Evolutionary conservation across 2,888 invertebrate genomes (phyloP).

Genomic region (Rotaria socialis): DNA sequence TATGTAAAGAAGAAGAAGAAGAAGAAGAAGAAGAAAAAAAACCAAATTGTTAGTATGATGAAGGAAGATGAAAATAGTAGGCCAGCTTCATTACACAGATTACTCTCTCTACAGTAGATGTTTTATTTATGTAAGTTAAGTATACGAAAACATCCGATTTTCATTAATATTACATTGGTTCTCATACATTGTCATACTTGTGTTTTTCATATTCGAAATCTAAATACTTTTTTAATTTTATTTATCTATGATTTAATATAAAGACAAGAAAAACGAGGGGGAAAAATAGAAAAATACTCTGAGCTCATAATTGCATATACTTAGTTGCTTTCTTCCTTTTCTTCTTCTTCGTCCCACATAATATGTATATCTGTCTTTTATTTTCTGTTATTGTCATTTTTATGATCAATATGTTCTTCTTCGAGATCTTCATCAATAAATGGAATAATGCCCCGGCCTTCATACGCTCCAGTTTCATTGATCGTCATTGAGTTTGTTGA

Average conservation of each 20-base stretch:
- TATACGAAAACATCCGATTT: not conserved
- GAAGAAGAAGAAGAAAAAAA: no score
- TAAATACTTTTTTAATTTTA: not conserved
- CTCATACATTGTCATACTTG: no score
- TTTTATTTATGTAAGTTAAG: no score
- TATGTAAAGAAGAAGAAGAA: no score
- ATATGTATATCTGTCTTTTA: not conserved
- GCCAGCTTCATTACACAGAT: no score
- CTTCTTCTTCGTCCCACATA: not conserved
- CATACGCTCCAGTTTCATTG: not conserved
- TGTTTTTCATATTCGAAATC: not conserved
- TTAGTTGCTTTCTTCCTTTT: not conserved
- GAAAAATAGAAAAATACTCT: not conserved
- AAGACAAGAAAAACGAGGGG: not conserved
- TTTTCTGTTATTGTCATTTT: not conserved
- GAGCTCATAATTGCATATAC: not conserved
- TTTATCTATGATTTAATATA: not conserved
- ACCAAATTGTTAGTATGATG: no score
- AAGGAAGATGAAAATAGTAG: no score
- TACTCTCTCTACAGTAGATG: no score
- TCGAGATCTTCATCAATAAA: constrained; percentile 17
- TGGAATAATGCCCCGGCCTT: constrained; percentile 24
- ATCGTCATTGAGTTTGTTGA: not conserved
- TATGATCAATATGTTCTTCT: not conserved
- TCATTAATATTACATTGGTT: not conserved